Percentiles rank a stretch among this genome's conserved stretches.
Evolutionary conservation across 2,797 vertebrate genomes (phyloP).

Genomic region (Acanthopagrus latus): DNA sequence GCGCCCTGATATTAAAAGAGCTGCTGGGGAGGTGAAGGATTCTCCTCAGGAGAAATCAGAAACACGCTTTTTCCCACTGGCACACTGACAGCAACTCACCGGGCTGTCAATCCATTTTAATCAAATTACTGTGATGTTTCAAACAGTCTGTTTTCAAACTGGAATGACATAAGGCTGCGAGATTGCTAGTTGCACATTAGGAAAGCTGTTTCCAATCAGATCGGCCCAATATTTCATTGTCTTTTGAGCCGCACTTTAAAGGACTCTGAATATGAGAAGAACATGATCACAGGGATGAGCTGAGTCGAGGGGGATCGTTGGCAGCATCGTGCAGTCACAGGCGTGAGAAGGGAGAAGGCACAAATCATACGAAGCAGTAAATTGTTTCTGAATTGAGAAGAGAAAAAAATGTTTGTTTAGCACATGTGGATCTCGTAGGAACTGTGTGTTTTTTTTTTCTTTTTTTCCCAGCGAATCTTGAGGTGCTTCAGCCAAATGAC

Average conservation of each 20-base stretch:
- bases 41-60: conserved; percentile 79
- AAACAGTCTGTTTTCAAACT: conserved; percentile 75
- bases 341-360: conserved; percentile 53
- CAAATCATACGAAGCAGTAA: conserved; percentile 47
- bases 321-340: conserved; percentile 51
- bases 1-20: conserved; percentile 64
- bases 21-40: conserved; percentile 67
- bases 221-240: conserved; percentile 70
- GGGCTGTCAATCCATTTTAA: conserved; percentile 77
- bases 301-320: conserved; percentile 42
- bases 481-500: conserved; percentile 29
- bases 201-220: conserved; percentile 79
- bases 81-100: conserved; percentile 79
- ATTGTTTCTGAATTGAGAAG: conserved; percentile 52
- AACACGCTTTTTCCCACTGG: conserved; percentile 74
- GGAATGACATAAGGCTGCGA: conserved; percentile 73
- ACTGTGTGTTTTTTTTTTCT: conserved; percentile 20
- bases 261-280: conserved; percentile 46
- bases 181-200: conserved; percentile 52
- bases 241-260: conserved; percentile 64
- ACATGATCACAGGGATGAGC: conserved; percentile 61
- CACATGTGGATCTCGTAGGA: conserved; percentile 21
- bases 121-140: conserved; percentile 79
- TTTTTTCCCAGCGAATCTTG: conserved; percentile 16
- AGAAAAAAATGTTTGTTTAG: conserved; percentile 58